Evolutionary conservation across 30 jellyfish, hydroid and myxozoan species (phyloP), one percentile per base, ranked within the genome.

Genomic region (Aurelia sp.): DNA sequence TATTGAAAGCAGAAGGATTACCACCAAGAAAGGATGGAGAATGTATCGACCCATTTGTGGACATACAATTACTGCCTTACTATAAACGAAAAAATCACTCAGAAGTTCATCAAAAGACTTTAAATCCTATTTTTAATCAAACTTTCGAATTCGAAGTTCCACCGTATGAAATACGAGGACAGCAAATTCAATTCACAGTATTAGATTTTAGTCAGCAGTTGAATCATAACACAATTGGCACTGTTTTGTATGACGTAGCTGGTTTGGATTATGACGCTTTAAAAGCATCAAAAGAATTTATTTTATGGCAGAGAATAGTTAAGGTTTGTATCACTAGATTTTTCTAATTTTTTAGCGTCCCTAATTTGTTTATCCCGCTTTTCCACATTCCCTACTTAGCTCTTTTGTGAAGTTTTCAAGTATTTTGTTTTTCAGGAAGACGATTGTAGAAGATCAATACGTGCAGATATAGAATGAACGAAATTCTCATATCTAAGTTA

Each of bases 21-120:
- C 99, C 99, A 1, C 70, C 92, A 27, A 91, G 98, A 66, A 95
- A 90, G 74, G 90, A 68, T 66, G 99, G 99, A 68, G 97, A 90
- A 52, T 78, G 86, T 64, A 88, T 97, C 41, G 99, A 95, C 62
- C 99, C 99, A 24, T 95, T 95, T 90, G 99, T 95, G 50, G 99
- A 95, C 41, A 66, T 95, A 4, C 97, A 88, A 72, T 76, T 95
- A 24, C 81, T 95, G 13, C 99, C 99, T 9, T 90, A 52, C 41
- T 95, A 95, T 68, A 90, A 85, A 82, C 84, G 99, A 44, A 72
- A 97, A 73, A 95, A 91, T 89, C 99, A 95, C 81, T 95, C 99
- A 0, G 99, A 95, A 63, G 99, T 95, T 38, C 99, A 95, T 74
- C 99, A 95, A 68, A 95, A 95, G 87, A 95, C 99, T 4, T 91